Evolutionary conservation across 2,888 invertebrate species (phyloP).

Genomic region (Glaucopsyche alexis): DNA sequence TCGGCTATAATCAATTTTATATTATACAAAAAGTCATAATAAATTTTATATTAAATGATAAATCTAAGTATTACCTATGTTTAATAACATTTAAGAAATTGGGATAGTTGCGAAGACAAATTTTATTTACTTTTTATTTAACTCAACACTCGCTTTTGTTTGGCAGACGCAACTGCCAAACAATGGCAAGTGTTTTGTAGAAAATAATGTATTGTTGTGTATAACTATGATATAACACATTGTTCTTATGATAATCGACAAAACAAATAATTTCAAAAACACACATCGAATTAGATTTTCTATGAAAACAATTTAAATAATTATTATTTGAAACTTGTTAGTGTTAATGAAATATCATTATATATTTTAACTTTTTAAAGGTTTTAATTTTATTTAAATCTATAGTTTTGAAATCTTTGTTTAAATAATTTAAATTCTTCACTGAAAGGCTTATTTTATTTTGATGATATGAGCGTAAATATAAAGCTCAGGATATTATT

Average conservation of each 20-base stretch:
- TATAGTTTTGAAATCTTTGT: too few species aligned
- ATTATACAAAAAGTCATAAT: too few species aligned
- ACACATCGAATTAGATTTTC: neutral
- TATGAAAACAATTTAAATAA: too few species aligned
- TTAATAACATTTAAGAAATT: neutral
- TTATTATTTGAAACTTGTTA: too few species aligned
- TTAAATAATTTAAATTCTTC: too few species aligned
- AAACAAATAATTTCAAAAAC: neutral
- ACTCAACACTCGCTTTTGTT: neutral
- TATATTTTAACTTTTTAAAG: too few species aligned
- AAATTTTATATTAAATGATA: too few species aligned
- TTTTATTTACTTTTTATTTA: neutral
- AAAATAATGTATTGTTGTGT: neutral
- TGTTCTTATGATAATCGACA: neutral
- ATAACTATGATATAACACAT: constrained; percentile 5
- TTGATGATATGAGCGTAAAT: neutral
- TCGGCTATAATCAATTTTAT: too few species aligned
- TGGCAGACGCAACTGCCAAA: constrained; percentile 5
- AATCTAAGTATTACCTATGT: too few species aligned
- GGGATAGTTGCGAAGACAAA: neutral
- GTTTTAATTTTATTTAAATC: too few species aligned
- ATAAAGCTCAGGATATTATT: too few species aligned
- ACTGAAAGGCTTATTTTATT: neutral
- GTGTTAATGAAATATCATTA: too few species aligned
- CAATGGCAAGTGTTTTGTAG: neutral